Evolutionary conservation across 2,888 invertebrate genomes (phyloP), one percentile per base, ranked within the genome.

Genomic region (Pinctada fucata): DNA sequence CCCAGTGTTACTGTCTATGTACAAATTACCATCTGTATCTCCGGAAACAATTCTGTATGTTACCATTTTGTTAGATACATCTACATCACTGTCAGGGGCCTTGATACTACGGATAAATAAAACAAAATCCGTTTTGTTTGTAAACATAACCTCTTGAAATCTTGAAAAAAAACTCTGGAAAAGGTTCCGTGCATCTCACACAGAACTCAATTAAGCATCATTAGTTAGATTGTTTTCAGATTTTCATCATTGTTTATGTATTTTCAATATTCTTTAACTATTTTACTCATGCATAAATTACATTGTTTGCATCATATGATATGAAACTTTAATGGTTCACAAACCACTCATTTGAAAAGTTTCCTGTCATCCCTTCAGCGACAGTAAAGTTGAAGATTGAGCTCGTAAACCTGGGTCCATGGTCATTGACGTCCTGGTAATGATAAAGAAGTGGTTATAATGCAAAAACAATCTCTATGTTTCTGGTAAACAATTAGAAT

Each of bases 401-500:
- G 6, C 65, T 45, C 6, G 52, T 72, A 65, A 85, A 84, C n/a
- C 48, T 8, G 13, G 85, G 85, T 31, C 72, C 47, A 67, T 82
- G 69, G 75, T 85, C 76, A 69, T 83, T 85, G 2, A 83, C 77
- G 72, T 84, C 83, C 66, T 75, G 49, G 31, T 5, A 75, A 69
- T 4, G 5, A 51, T 3, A 71, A 10, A 8, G 4, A 71, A 3
- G 45, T 6, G 8, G 45, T 31, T 31, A 31, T 31, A 31, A 31
- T 50, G 16, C 13, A 65, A 65, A 65, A 13, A 4, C 0, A 65
- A 65, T 13, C 31, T 10, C 1, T 13, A 10, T 65, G 5, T 65
- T 16, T 65, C n/a, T 31, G 5, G 65, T 16, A 10, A 65, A 2
- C 10, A 65, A 31, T 31, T 31, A 31, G 31, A 31, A 31, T 31